Conservation (phyloP, 1,140 invertebrate species). For the Marisa cornuarietis region DNA sequence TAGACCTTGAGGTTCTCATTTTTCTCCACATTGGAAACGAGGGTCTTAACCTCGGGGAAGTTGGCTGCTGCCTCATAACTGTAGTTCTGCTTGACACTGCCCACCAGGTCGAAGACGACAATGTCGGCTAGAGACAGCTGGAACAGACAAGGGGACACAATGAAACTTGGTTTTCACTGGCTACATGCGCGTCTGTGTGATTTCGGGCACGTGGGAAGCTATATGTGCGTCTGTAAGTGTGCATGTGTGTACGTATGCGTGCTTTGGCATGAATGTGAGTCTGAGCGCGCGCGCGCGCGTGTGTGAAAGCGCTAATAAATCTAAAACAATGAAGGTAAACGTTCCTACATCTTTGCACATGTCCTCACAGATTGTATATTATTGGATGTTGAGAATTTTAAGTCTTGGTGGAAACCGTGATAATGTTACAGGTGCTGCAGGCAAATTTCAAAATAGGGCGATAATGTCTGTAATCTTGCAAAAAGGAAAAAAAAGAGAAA, state of each 20-base stretch:
- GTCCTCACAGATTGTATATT: too few relatives aligned
- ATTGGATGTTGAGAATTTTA: background rate
- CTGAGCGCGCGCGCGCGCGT: too few relatives aligned
- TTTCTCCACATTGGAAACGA: background rate
- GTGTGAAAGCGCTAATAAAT: background rate
- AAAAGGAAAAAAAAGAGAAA: background rate
- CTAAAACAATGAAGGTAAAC: too few relatives aligned
- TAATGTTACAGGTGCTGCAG: background rate
- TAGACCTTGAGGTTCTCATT: background rate
- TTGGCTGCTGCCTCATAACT: background rate
- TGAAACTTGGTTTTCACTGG: background rate
- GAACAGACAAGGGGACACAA: background rate
- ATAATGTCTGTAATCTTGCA: background rate
- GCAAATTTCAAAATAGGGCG: background rate
- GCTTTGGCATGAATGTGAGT: too few relatives aligned
- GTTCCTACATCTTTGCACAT: too few relatives aligned
- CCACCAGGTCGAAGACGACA: background rate
- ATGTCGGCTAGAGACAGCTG: slow-evolving; percentile 6
- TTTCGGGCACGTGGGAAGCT: background rate
- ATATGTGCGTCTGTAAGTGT: background rate
- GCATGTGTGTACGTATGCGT: background rate
- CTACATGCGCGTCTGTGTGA: background rate
- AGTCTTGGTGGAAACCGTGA: background rate
- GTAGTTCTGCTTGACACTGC: background rate
- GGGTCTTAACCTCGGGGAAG: background rate